phyloP scores from a whole-genome alignment of 2,888 invertebrate genomes.

The Andricus curvator region DNA sequence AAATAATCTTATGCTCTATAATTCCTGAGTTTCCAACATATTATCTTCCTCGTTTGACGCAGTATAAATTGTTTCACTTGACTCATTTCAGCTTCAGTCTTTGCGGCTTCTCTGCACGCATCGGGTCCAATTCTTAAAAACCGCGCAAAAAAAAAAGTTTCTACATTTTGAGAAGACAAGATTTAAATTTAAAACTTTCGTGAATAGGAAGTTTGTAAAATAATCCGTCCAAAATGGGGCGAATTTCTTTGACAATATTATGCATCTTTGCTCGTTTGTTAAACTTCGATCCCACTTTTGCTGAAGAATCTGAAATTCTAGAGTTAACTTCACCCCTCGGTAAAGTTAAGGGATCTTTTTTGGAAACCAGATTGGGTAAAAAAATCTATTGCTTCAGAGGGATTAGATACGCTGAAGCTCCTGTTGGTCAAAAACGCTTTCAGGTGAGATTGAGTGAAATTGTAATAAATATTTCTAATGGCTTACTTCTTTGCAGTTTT shows the following conservation, averaged over 20 bases:
- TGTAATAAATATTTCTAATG: neutral
- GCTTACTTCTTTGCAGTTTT: neutral
- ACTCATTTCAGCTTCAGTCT: constrained; percentile 40
- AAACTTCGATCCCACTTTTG: neutral
- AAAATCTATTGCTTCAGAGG: constrained; percentile 64
- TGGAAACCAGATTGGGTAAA: constrained; percentile 61
- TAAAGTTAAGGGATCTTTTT: constrained; percentile 61
- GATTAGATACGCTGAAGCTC: constrained; percentile 61
- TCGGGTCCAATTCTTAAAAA: neutral
- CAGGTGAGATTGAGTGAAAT: constrained; percentile 50
- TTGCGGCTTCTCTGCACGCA: constrained; percentile 4
- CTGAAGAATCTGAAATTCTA: constrained; percentile 35
- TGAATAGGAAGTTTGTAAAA: neutral
- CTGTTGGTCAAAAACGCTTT: constrained; percentile 58
- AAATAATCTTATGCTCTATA: constrained; percentile 5
- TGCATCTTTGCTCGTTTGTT: constrained; percentile 8
- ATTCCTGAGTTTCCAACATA: constrained; percentile 10
- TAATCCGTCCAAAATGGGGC: constrained; percentile 24
- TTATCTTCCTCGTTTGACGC: constrained; percentile 21
- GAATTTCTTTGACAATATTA: neutral
- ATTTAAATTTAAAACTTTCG: neutral
- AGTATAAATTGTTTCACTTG: constrained; percentile 43
- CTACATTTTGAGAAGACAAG: neutral
- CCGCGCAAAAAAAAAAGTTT: neutral
- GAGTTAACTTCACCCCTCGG: constrained; percentile 54